A percentile compares a stretch with the other conserved stretches of the same genome.
phyloP scores from a whole-genome alignment of 2,797 vertebrate genomes.

The Hyperoplus lanceolatus region DNA sequence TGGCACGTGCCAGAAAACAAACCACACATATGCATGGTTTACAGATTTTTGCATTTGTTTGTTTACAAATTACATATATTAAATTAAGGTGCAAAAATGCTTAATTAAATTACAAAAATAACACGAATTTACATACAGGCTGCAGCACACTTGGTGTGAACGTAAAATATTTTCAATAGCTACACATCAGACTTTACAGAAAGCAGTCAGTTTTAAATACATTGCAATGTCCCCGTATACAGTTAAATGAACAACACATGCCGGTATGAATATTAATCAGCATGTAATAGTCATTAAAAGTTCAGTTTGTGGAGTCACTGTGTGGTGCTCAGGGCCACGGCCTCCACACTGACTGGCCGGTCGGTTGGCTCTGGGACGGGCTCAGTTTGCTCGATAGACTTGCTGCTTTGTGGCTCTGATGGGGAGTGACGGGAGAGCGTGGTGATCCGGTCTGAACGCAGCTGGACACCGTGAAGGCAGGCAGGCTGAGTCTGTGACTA shows the following conservation, averaged over 20 bases:
- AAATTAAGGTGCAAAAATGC: constrained; percentile 67
- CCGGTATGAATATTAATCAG: background rate
- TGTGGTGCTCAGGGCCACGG: constrained; percentile 72
- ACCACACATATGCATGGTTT: background rate
- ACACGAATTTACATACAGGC: background rate
- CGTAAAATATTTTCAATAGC: constrained; percentile 34
- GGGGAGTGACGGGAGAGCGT: background rate
- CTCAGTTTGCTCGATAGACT: constrained; percentile 22
- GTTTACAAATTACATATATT: constrained; percentile 54
- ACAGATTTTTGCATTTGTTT: constrained; percentile 29
- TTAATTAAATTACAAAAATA: background rate
- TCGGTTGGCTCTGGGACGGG: constrained; percentile 17
- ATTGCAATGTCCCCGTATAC: constrained; percentile 29
- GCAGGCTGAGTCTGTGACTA: constrained; percentile 1
- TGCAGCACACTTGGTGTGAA: constrained; percentile 33
- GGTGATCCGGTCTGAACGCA: background rate
- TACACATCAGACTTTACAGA: constrained; percentile 24
- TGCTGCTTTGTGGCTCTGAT: constrained; percentile 14
- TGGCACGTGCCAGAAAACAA: constrained; percentile 41
- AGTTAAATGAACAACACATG: constrained; percentile 1
- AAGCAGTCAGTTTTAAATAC: constrained; percentile 30
- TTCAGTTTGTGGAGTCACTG: background rate
- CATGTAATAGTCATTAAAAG: constrained; percentile 26
- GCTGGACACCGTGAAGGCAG: background rate
- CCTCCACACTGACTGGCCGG: constrained; percentile 68